A percentile compares a stretch with the other conserved stretches of the same genome.
Evolutionary conservation across 2,888 invertebrate genomes (phyloP).

Genomic region (Cosmorhoe ocellata): DNA sequence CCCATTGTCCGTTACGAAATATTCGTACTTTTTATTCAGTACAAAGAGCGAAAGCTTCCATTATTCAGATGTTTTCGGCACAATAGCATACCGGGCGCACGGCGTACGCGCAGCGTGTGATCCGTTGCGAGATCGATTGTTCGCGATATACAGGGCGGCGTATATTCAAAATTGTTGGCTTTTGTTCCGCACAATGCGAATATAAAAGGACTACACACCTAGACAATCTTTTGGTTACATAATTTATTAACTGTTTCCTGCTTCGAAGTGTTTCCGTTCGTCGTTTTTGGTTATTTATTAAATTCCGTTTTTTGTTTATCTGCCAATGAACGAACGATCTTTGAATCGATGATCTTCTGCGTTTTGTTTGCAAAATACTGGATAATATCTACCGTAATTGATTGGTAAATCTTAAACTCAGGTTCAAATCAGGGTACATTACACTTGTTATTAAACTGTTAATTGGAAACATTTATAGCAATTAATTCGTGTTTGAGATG

Average conservation of each 20-base stretch:
- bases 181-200: conserved; percentile 63
- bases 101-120: conserved; percentile 78
- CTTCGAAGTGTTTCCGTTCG: conserved; percentile 53
- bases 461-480: conserved; percentile 33
- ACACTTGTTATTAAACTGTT: conserved; percentile 27
- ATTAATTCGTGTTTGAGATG: conserved; percentile 33
- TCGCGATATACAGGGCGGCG: conserved; percentile 65
- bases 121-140: conserved; percentile 70
- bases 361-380: background rate
- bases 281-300: conserved; percentile 46
- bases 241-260: conserved; percentile 70
- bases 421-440: no score
- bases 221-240: conserved; percentile 57
- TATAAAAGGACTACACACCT: conserved; percentile 67
- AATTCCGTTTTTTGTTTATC: conserved; percentile 28
- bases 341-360: background rate
- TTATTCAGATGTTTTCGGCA: conserved; percentile 72
- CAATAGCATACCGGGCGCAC: conserved; percentile 62
- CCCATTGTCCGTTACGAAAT: conserved; percentile 70
- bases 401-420: background rate
- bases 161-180: conserved; percentile 70
- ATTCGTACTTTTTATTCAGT: conserved; percentile 68
- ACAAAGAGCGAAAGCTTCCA: conserved; percentile 71
- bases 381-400: background rate
- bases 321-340: conserved; percentile 15